phyloP scores from a whole-genome alignment of 2,888 invertebrate species.

The Folsomia candida region DNA sequence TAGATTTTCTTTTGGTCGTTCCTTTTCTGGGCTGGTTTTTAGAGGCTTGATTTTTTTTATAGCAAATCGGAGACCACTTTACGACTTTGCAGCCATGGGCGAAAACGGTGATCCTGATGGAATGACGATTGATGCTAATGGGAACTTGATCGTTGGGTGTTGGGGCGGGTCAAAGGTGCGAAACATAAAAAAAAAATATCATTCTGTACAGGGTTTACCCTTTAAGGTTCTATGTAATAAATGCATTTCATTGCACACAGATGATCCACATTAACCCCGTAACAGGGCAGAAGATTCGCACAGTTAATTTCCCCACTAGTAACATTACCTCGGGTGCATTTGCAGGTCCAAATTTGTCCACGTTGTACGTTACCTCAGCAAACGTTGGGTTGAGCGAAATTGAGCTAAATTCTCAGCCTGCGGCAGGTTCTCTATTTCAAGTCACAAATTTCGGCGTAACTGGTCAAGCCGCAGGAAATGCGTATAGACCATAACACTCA shows the following conservation, averaged over 20 bases:
- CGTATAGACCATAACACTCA: conserved; percentile 12
- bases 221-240: neutral
- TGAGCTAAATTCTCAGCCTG: conserved; percentile 22
- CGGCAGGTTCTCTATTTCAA: conserved; percentile 30
- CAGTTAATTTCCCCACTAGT: conserved; percentile 61
- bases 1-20: no score
- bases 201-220: neutral
- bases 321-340: conserved; percentile 68
- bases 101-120: conserved; percentile 53
- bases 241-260: no score
- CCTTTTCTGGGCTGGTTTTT: no score
- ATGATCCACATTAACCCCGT: conserved; percentile 63
- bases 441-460: conserved; percentile 23
- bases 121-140: no score
- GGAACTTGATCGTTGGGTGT: conserved; percentile 57
- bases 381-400: conserved; percentile 16
- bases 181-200: neutral
- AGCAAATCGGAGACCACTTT: conserved; percentile 51
- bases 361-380: conserved; percentile 63
- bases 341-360: conserved; percentile 65
- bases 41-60: no score
- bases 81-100: conserved; percentile 49
- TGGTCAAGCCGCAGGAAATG: conserved; percentile 17
- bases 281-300: conserved; percentile 60
- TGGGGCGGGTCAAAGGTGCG: conserved; percentile 60